Evolutionary conservation across 2,113 vertebrate species (phyloP).

Genomic region (Oxyruncus cristatus): DNA sequence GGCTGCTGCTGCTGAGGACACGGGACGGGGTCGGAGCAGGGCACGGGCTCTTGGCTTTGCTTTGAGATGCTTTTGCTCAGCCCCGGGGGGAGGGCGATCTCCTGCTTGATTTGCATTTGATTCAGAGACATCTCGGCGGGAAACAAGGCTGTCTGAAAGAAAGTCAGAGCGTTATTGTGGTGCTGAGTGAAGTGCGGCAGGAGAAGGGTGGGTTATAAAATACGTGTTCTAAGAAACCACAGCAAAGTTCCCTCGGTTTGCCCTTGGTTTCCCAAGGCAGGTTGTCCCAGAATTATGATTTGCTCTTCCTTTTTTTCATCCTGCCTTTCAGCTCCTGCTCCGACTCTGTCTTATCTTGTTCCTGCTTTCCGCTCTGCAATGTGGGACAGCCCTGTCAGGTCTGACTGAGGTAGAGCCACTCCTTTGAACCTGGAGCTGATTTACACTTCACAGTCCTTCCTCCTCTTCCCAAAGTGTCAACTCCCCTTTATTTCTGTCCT

Average conservation of each 20-base stretch:
- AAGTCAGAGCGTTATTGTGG: neutral
- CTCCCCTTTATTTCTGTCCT: neutral
- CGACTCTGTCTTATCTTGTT: neutral
- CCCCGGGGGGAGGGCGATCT: neutral
- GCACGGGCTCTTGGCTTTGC: neutral
- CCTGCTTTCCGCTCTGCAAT: neutral
- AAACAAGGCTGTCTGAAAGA: neutral
- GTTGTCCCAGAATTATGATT: neutral
- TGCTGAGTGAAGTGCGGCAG: neutral
- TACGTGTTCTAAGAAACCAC: neutral
- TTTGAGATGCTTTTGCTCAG: neutral
- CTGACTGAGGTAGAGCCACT: neutral
- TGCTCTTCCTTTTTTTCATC: neutral
- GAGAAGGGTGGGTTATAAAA: neutral
- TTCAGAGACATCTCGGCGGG: slow-evolving; percentile 34
- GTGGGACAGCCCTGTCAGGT: neutral
- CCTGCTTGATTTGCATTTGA: slow-evolving; percentile 49
- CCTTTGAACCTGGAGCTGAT: neutral
- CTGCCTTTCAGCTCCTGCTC: neutral
- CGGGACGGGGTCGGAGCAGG: neutral
- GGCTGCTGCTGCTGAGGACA: neutral
- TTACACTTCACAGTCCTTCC: neutral
- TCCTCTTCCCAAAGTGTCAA: neutral
- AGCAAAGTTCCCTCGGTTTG: neutral
- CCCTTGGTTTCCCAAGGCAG: neutral